phyloP scores from a whole-genome alignment of 2,797 vertebrate species.

The Jordanella pulchra region DNA sequence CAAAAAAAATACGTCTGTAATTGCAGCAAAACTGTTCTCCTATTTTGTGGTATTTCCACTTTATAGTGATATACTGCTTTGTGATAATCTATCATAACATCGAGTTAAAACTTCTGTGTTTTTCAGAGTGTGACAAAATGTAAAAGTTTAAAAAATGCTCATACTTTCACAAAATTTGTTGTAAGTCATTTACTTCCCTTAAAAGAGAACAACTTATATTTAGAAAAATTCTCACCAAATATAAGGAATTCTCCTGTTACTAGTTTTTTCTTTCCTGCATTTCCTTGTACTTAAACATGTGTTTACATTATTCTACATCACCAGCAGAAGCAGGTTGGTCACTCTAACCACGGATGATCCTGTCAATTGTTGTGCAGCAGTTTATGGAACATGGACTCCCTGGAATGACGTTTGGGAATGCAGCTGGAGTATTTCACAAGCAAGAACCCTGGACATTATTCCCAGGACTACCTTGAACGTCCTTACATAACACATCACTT shows the following conservation, averaged over 20 bases:
- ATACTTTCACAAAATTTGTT: not conserved
- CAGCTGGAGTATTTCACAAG: slow-evolving; percentile 56
- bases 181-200: not conserved
- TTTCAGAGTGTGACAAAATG: not conserved
- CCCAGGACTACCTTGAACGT: slow-evolving; percentile 26
- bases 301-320: slow-evolving; percentile 21
- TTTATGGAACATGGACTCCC: slow-evolving; percentile 52
- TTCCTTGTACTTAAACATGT: not conserved
- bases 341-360: slow-evolving; percentile 22
- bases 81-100: not conserved
- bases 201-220: not conserved
- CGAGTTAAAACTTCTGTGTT: not conserved
- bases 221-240: too few relatives aligned
- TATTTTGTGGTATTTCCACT: too few relatives aligned
- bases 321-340: slow-evolving; percentile 36
- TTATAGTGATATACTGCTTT: too few relatives aligned
- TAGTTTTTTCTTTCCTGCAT: not conserved
- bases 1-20: not conserved
- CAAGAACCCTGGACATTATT: slow-evolving; percentile 62
- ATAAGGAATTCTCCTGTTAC: not conserved
- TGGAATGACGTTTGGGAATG: slow-evolving; percentile 55
- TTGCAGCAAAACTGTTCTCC: not conserved
- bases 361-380: slow-evolving; percentile 38
- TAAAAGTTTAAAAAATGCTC: not conserved
- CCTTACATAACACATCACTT: slow-evolving; percentile 50